Percentiles rank a stretch among this genome's conserved stretches.
Conservation (phyloP, 2,113 vertebrate genomes). For the Polyodon spathula region DNA sequence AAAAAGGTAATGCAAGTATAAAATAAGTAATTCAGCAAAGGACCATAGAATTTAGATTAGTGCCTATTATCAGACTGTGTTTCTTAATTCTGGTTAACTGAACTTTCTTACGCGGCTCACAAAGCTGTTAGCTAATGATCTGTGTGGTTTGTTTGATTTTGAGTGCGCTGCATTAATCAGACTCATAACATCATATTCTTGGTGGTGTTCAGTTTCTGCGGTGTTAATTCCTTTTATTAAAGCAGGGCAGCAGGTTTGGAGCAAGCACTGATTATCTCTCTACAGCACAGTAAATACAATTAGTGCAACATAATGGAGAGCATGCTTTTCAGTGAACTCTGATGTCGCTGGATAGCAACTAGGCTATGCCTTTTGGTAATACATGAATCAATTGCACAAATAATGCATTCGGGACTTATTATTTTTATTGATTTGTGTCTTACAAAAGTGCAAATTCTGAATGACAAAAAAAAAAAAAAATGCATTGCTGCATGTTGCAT, state of each 20-base stretch:
- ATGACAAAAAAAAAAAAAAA: neutral
- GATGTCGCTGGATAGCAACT: neutral
- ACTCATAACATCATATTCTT: neutral
- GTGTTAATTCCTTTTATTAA: neutral
- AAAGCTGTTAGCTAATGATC: constrained; percentile 1
- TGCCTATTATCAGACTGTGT: neutral
- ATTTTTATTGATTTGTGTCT: neutral
- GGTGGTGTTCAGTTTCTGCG: neutral
- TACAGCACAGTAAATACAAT: neutral
- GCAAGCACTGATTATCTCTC: neutral
- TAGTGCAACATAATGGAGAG: neutral
- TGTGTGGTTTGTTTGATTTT: neutral
- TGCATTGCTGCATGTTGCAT: too few species aligned
- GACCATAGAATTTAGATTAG: neutral
- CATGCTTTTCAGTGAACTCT: neutral
- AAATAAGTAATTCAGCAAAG: constrained; percentile 27
- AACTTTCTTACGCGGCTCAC: neutral
- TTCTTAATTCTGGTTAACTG: neutral
- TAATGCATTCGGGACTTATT: constrained; percentile 1
- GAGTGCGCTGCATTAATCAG: neutral
- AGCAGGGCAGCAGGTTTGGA: neutral
- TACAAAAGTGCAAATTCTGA: neutral
- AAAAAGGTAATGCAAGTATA: neutral
- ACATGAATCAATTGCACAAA: too few species aligned
- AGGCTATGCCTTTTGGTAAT: neutral